Percentiles rank a stretch among this genome's conserved stretches.
Evolutionary conservation across 2,797 vertebrate species (phyloP).

Genomic region (Rhinella marina): DNA sequence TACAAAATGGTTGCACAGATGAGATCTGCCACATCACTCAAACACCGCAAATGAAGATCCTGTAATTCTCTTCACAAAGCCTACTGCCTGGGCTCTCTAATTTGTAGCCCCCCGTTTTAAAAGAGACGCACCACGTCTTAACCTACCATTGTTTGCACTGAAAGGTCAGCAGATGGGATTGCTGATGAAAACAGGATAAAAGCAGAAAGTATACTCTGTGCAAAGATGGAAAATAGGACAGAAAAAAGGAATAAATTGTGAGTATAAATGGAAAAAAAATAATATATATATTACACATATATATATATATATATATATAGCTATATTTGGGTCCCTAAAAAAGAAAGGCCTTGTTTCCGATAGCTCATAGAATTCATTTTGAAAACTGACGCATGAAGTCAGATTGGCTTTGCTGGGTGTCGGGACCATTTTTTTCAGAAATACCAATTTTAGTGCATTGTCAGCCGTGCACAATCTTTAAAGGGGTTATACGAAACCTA

Average conservation of each 20-base stretch:
- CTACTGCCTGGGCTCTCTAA: constrained; percentile 29
- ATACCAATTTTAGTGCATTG: not conserved
- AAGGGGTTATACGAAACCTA: not conserved
- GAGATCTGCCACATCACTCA: constrained; percentile 51
- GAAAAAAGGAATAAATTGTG: not conserved
- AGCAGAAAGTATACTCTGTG: not conserved
- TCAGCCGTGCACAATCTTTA: not conserved
- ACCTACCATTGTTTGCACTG: not conserved
- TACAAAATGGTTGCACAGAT: constrained; percentile 56
- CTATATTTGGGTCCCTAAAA: too few species aligned
- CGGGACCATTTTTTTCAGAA: not conserved
- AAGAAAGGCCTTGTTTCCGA: too few species aligned
- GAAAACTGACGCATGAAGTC: not conserved
- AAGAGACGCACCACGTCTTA: not conserved
- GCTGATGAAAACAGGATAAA: not conserved
- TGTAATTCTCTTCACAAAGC: constrained; percentile 23
- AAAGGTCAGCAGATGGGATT: constrained; percentile 23
- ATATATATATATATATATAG: too few species aligned
- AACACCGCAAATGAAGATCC: constrained; percentile 20
- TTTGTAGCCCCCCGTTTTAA: constrained; percentile 8
- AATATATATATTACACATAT: too few species aligned
- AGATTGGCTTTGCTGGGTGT: not conserved
- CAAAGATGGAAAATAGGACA: not conserved
- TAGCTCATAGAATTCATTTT: not conserved
- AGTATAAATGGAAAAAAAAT: not conserved